phyloP scores from a whole-genome alignment of 2,888 invertebrate species.

The Drosophila peninsularis region DNA sequence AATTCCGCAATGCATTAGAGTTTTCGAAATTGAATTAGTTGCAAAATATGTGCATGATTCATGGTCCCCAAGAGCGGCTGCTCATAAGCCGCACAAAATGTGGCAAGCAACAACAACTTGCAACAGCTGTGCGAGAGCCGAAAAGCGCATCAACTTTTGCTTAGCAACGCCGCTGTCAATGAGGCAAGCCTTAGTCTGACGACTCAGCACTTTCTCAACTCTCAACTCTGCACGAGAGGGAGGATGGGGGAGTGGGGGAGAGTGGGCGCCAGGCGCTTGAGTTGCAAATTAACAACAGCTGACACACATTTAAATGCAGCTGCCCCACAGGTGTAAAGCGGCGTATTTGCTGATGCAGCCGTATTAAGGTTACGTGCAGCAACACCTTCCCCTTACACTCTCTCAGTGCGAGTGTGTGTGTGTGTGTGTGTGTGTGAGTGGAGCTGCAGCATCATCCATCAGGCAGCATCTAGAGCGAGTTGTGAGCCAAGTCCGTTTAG shows the following conservation, averaged over 20 bases:
- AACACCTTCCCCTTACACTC: neutral
- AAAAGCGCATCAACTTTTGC: slow-evolving; percentile 25
- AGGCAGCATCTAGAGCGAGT: slow-evolving; percentile 47
- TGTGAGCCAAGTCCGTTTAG: slow-evolving; percentile 49
- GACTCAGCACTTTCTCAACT: neutral
- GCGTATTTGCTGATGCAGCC: slow-evolving; percentile 11
- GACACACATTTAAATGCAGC: slow-evolving; percentile 65
- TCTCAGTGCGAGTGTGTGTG: neutral
- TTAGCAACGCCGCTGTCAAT: slow-evolving; percentile 50
- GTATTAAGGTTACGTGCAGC: slow-evolving; percentile 65
- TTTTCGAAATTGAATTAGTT: slow-evolving; percentile 7
- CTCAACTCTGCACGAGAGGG: neutral
- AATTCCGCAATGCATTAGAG: slow-evolving; percentile 6
- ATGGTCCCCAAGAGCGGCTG: slow-evolving; percentile 4
- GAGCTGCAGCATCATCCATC: slow-evolving; percentile 51
- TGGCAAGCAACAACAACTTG: neutral
- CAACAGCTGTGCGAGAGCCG: slow-evolving; percentile 5
- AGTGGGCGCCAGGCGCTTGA: slow-evolving; percentile 15
- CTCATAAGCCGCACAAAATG: slow-evolving; percentile 31
- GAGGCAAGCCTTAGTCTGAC: neutral
- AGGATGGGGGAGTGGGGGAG: neutral
- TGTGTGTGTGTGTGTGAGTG: neutral
- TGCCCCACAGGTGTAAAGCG: slow-evolving; percentile 48
- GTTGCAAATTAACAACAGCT: slow-evolving; percentile 72
- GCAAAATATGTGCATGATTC: slow-evolving; percentile 8